Evolutionary conservation across 2,113 vertebrate species (phyloP), one percentile per base, ranked within the genome.

Genomic region (Archocentrus centrarchus): DNA sequence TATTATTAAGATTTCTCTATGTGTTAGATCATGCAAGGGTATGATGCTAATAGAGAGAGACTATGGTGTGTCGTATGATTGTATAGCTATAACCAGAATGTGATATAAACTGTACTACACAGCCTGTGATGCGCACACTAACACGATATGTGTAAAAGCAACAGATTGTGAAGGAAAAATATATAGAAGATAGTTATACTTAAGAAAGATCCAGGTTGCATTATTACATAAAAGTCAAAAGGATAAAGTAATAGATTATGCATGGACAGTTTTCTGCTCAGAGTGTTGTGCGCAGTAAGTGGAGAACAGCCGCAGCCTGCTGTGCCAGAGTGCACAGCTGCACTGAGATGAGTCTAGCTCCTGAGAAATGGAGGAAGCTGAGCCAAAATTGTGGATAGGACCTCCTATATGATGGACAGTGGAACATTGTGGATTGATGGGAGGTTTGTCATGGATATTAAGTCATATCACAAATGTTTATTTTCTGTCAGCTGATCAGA

Each of bases 41-140:
- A 77, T 82, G 76, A 81, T 84, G 68, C 70, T 88, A 68, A 78
- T 75, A 61, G 86, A 89, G 86, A 89, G 81, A 84, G 81, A 81
- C 80, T 89, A 77, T 58, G 84, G 77, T 88, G 78, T 91, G 89
- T 88, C 91, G 91, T 93, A 83, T 77, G 91, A 94, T 93, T 94
- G 88, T 94, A 90, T 86, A 91, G 88, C 82, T 86, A 80, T 85
- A 85, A 88, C 78, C 86, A 93, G 91, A 94, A 93, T 94, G 94
- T 94, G 90, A 92, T 85, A 79, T 82, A 78, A 93, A 90, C 82
- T 91, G 87, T 90, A 89, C 50, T 86, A 70, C 92, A 93, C 87
- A 77, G 77, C 82, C 79, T 77, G 86, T 82, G 77, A 85, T 39
- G 75, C 79, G 76, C 87, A 93, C 86, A 70, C 81, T 6, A 58